Evolutionary conservation across 1,140 invertebrate species (phyloP).

Genomic region (Hyles vespertilio): DNA sequence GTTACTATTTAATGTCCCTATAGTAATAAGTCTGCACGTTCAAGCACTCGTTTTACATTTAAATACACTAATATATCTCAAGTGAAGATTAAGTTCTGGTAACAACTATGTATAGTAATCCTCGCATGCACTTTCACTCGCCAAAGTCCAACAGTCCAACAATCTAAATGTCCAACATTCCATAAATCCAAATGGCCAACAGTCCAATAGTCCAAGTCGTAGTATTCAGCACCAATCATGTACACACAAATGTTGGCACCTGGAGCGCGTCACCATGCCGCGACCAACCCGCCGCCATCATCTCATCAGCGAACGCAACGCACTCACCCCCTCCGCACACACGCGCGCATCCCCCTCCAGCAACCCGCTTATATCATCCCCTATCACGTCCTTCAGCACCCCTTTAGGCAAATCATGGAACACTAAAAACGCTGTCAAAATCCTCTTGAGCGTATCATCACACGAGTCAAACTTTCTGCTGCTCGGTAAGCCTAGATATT

Average conservation of each 20-base stretch:
- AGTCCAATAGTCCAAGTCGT: no score
- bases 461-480: slow-evolving; percentile 34
- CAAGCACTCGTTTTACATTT: no score
- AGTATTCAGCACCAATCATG: slow-evolving; percentile 37
- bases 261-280: slow-evolving; percentile 37
- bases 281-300: slow-evolving; percentile 38
- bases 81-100: no score
- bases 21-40: no score
- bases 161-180: no score
- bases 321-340: slow-evolving; percentile 45
- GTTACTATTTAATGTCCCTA: no score
- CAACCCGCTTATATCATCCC: slow-evolving; percentile 15
- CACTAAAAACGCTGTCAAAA: slow-evolving; percentile 77
- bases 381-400: slow-evolving; percentile 46
- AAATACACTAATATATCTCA: no score
- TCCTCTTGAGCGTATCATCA: slow-evolving; percentile 49
- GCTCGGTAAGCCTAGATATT: slow-evolving; percentile 63
- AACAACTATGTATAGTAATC: no score
- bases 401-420: slow-evolving; percentile 78
- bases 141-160: no score
- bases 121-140: no score
- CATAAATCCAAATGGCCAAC: no score
- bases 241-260: slow-evolving; percentile 35
- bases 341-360: slow-evolving; percentile 45
- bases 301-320: slow-evolving; percentile 54